Evolutionary conservation across 2,888 invertebrate species (phyloP).

Genomic region (Hedychridium roseum): DNA sequence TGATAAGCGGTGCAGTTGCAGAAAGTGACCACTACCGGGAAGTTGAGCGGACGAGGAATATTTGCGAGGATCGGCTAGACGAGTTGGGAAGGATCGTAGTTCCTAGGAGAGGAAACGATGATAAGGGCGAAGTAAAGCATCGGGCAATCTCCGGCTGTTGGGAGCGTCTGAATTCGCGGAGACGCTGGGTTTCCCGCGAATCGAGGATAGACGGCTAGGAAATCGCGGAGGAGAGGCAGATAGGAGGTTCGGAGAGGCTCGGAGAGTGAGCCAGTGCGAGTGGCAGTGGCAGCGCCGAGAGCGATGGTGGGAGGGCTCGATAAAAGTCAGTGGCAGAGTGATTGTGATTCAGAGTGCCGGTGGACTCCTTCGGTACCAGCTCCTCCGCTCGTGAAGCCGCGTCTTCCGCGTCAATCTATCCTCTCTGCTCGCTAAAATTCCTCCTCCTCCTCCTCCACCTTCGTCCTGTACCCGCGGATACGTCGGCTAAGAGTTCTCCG

Average conservation of each 20-base stretch:
- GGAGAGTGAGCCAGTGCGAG: constrained; percentile 2
- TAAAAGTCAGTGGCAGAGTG: constrained; percentile 58
- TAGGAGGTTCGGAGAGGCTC: not conserved
- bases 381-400: constrained; percentile 32
- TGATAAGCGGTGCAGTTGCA: too few relatives aligned
- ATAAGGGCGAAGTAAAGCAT: too few relatives aligned
- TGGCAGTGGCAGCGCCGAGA: constrained; percentile 7
- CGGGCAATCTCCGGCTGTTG: too few relatives aligned
- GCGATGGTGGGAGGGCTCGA: constrained; percentile 56
- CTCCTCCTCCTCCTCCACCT: constrained; percentile 5
- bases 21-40: too few relatives aligned
- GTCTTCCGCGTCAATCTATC: constrained; percentile 3
- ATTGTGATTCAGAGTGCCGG: constrained; percentile 61
- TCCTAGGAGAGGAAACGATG: too few relatives aligned
- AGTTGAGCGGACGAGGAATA: too few relatives aligned
- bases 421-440: constrained; percentile 14
- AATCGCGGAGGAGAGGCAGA: constrained; percentile 8
- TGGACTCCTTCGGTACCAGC: constrained; percentile 52
- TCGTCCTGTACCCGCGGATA: constrained; percentile 1
- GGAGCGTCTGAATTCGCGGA: too few relatives aligned
- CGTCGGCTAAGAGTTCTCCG: constrained; percentile 6
- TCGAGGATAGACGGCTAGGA: too few relatives aligned
- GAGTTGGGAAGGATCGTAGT: too few relatives aligned
- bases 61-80: too few relatives aligned
- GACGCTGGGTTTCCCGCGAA: too few relatives aligned